A percentile compares a stretch with the other conserved stretches of the same genome.
These are phyloP conservation scores for Periophthalmodon schlosseri DNA, from an alignment of 2,113 vertebrate species.

Conservation along the genomic window DNA sequence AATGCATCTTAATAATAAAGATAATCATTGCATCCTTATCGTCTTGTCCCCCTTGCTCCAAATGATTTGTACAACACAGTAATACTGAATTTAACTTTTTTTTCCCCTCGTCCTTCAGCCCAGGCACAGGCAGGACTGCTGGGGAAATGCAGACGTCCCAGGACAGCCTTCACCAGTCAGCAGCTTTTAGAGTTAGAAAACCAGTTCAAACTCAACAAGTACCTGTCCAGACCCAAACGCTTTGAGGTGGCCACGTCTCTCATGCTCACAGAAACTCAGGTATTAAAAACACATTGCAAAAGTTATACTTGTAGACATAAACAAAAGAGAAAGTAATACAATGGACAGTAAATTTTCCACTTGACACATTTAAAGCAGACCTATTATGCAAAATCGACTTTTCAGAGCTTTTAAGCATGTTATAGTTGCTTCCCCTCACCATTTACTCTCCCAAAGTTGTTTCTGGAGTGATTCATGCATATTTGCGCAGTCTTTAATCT, in stretches of 20 bases:
- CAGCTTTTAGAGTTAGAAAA: slow-evolving; percentile 84
- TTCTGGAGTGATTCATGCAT: no score
- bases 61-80: neutral
- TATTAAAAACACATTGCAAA: slow-evolving; percentile 37
- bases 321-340: no score
- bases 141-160: slow-evolving; percentile 82
- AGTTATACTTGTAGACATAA: no score
- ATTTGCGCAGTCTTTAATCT: no score
- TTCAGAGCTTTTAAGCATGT: no score
- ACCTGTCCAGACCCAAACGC: slow-evolving; percentile 83
- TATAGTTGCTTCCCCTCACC: no score
- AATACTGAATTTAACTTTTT: neutral
- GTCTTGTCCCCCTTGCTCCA: neutral
- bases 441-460: no score
- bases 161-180: slow-evolving; percentile 85
- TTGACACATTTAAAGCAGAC: no score
- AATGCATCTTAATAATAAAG: slow-evolving; percentile 1
- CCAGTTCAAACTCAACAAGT: slow-evolving; percentile 86
- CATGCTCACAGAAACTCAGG: slow-evolving; percentile 86
- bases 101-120: slow-evolving; percentile 39
- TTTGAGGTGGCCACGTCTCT: slow-evolving; percentile 85
- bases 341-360: no score
- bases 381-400: no score
- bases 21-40: neutral
- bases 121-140: slow-evolving; percentile 70